Percentiles rank a stretch among this genome's conserved stretches.
Conservation (phyloP, 1,140 invertebrate species). For the Cryptotermes secundus region DNA sequence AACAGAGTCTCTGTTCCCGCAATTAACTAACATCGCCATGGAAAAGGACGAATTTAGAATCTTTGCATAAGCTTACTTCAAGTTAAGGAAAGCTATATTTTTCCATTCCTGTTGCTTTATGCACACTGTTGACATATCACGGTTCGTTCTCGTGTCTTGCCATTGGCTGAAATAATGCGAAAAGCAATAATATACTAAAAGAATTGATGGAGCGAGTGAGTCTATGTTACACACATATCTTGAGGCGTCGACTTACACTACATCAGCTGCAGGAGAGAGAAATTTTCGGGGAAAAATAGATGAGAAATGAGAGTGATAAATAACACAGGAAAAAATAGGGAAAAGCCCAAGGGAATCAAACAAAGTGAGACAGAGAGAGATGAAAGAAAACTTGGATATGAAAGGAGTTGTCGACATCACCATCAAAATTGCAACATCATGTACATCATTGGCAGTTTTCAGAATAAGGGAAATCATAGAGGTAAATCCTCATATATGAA, state of each 20-base stretch:
- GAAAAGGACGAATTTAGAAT: too few relatives aligned
- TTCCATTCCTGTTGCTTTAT: too few relatives aligned
- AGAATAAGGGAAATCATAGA: background rate
- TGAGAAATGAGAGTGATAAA: constrained; percentile 20
- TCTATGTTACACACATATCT: background rate
- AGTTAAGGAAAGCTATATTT: too few relatives aligned
- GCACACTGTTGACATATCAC: background rate
- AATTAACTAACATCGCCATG: too few relatives aligned
- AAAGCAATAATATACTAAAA: constrained; percentile 7
- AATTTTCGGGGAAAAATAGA: background rate
- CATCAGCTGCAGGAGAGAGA: background rate
- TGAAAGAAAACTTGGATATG: background rate
- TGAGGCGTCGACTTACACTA: background rate
- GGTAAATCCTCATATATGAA: too few relatives aligned
- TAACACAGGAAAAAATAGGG: constrained; percentile 9
- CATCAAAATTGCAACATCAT: background rate
- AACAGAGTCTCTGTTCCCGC: too few relatives aligned
- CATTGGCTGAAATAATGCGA: background rate
- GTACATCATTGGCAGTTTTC: background rate
- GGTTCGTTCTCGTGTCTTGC: background rate
- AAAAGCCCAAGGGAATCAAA: background rate
- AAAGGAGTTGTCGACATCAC: background rate
- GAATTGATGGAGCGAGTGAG: background rate
- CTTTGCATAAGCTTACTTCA: too few relatives aligned
- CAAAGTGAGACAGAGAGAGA: background rate